A percentile compares a stretch with the other conserved stretches of the same genome.
Conservation (phyloP, 2,113 vertebrate species). For the Anhinga rufa region DNA sequence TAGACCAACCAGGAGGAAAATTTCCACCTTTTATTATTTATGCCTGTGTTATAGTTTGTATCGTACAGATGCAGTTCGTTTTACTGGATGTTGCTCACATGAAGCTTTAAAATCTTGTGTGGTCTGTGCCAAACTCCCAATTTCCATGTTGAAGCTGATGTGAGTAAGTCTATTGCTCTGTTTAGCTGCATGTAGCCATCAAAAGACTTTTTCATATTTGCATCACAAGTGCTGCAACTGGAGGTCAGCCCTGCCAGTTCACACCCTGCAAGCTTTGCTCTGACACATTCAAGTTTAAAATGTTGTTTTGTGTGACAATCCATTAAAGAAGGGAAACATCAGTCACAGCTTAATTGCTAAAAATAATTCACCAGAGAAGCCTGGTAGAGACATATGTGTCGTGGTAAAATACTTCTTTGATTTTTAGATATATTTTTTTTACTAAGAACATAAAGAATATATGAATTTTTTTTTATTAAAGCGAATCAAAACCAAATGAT, state of each 20-base stretch:
- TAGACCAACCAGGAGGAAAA: background rate
- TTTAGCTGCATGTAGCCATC: background rate
- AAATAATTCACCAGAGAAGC: background rate
- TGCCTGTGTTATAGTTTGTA: background rate
- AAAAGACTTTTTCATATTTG: background rate
- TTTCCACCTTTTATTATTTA: background rate
- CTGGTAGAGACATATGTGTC: background rate
- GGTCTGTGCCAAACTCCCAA: background rate
- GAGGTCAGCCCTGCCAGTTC: background rate
- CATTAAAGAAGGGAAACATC: background rate
- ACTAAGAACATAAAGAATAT: background rate
- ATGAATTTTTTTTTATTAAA: background rate
- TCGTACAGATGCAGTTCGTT: background rate
- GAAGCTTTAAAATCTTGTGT: background rate
- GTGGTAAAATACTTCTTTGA: background rate
- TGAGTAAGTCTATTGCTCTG: background rate
- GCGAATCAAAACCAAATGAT: fast-evolving
- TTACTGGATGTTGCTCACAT: background rate
- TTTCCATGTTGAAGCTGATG: background rate
- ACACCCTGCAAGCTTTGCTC: background rate
- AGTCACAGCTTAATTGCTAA: background rate
- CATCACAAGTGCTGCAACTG: background rate
- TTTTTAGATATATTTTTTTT: background rate
- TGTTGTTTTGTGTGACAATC: background rate
- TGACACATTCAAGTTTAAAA: background rate